A percentile compares a stretch with the other conserved stretches of the same genome.
Evolutionary conservation across 1,140 invertebrate species (phyloP).

Genomic region (Penaeus chinensis): DNA sequence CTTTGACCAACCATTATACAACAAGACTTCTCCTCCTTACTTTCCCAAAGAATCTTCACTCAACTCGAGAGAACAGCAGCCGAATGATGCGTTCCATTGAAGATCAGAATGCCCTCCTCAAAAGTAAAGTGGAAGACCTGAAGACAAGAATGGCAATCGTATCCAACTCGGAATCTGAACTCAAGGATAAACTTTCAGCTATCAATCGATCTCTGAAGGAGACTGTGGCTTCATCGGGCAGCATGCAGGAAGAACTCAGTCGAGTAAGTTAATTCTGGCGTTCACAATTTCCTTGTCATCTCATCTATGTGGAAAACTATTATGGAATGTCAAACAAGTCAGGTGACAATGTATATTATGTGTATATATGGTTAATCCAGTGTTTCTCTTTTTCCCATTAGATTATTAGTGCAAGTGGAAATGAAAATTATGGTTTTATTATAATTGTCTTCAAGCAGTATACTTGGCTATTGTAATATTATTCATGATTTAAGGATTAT

Average conservation of each 20-base stretch:
- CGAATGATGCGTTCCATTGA: conserved; percentile 53
- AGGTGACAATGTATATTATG: no score
- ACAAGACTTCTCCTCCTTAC: neutral
- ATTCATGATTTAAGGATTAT: neutral
- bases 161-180: conserved; percentile 53
- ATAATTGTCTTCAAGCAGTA: neutral
- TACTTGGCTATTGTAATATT: neutral
- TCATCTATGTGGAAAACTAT: no score
- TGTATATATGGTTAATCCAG: no score
- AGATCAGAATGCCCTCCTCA: conserved; percentile 57
- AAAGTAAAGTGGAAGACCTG: conserved; percentile 58
- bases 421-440: no score
- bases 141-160: conserved; percentile 48
- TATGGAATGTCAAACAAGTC: no score
- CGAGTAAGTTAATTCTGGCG: conserved; percentile 41
- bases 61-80: conserved; percentile 24
- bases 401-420: no score
- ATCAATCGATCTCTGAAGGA: conserved; percentile 63
- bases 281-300: no score
- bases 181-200: conserved; percentile 61
- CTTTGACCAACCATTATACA: neutral
- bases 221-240: conserved; percentile 54
- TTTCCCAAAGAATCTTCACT: conserved; percentile 28
- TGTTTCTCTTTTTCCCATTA: no score
- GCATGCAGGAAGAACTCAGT: conserved; percentile 59